Base-by-base conservation (phyloP, 2,113 vertebrate genomes). In the Syngnathus typhle region DNA sequence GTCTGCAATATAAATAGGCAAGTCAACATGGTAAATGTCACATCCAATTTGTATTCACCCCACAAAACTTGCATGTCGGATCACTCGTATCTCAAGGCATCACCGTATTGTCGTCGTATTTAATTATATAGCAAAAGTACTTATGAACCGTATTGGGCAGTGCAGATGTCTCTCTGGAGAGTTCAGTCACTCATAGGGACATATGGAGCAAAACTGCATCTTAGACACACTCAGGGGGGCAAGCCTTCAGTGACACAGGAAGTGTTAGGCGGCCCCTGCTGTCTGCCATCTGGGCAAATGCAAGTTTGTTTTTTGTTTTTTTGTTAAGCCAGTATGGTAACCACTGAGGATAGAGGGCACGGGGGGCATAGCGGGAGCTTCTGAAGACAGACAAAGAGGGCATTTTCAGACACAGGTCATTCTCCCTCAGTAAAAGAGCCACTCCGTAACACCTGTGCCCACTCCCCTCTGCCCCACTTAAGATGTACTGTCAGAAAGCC, bases 241-340 rank as follows among this genome's bases (percentile, higher is more conserved):
- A 82, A 78, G 78, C 74, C 79, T 88, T 79, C 73, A 76, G 75
- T 85, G 81, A 83, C 84, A 84, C 32, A n/a, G 27, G 23, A 44
- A 23, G 69, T 19, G 67, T 69, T 64, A 69, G 75, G 73, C 75
- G 75, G 77, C 75, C 79, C 88, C 82, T 89, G 83, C 88, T 78
- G 85, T 80, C 81, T 76, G 73, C 89, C 88, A 90, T 90, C 88
- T 91, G 89, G 85, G 82, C 86, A 87, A 87, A 85, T 88, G 89
- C 87, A 84, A 89, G 75, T 76, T 15, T 15, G 51, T 74, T 74
- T 55, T 54, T 52, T n/a, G 6, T 55, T 52, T 54, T 58, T 58
- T 36, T 58, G 16, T 85, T 76, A 73, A 79, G 85, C 80, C 82
- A 70, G 78, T 65, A 43, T 85, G 78, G 77, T 78, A 82, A 73